phyloP scores from a whole-genome alignment of 1,140 invertebrate species.

The Micrasema minimum region DNA sequence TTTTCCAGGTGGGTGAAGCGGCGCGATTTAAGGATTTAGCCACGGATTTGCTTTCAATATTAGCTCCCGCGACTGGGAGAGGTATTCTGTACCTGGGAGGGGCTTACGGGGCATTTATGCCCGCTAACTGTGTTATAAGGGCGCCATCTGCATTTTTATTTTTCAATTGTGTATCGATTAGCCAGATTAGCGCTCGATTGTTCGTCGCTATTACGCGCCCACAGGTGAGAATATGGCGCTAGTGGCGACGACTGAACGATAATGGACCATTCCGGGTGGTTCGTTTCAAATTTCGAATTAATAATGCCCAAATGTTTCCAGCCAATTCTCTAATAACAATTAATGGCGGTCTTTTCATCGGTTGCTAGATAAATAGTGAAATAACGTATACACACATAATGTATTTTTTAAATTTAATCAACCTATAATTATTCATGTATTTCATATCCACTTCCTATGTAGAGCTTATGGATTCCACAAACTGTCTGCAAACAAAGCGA shows the following conservation, averaged over 20 bases:
- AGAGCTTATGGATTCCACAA: too few species aligned
- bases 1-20: constrained; percentile 66
- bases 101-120: constrained; percentile 60
- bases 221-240: constrained; percentile 53
- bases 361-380: too few species aligned
- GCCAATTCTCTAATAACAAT: too few species aligned
- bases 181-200: constrained; percentile 65
- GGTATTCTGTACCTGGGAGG: constrained; percentile 52
- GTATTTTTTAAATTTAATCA: too few species aligned
- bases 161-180: constrained; percentile 69
- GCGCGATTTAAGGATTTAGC: constrained; percentile 68
- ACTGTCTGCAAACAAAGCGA: too few species aligned
- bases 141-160: constrained; percentile 69
- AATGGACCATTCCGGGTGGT: too few species aligned
- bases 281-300: too few species aligned
- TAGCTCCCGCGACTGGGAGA: constrained; percentile 62
- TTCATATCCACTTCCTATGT: too few species aligned
- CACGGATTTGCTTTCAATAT: constrained; percentile 70
- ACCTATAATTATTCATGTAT: too few species aligned
- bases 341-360: too few species aligned
- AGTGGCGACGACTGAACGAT: constrained; percentile 52
- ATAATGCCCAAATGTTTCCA: too few species aligned
- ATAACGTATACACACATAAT: too few species aligned
- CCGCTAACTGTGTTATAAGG: constrained; percentile 65
- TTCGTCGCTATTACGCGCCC: constrained; percentile 59